A percentile compares a stretch with the other conserved stretches of the same genome.
These are phyloP conservation scores for Eidolon helvum DNA, from an alignment of 2,113 vertebrate species.

Conservation along the genomic window DNA sequence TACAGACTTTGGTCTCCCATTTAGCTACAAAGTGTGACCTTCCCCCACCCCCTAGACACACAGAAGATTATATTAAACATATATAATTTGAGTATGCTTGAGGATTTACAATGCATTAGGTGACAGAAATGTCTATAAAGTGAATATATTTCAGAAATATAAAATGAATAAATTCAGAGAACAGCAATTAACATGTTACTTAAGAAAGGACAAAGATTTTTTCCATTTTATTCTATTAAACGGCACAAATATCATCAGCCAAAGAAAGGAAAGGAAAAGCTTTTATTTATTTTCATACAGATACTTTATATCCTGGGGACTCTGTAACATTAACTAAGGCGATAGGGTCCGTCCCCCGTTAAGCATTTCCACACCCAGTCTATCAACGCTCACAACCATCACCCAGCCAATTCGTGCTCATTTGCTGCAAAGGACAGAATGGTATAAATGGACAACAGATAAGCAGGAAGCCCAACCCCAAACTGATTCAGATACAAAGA, in stretches of 20 bases:
- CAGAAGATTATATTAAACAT: constrained; percentile 2
- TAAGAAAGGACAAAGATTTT: constrained; percentile 21
- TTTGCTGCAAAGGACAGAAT: background rate
- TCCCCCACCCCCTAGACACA: background rate
- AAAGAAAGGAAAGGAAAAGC: constrained; percentile 56
- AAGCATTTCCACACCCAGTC: background rate
- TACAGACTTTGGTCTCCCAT: background rate
- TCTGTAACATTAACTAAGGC: constrained; percentile 60
- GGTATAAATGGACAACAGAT: constrained; percentile 32
- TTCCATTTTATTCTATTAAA: constrained; percentile 59
- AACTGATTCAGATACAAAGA: constrained; percentile 58
- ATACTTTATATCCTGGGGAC: constrained; percentile 63
- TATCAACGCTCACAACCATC: background rate
- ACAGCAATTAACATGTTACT: constrained; percentile 31
- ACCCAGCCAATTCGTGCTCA: background rate
- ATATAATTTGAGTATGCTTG: constrained; percentile 15
- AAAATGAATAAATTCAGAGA: constrained; percentile 28
- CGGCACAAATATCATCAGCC: constrained; percentile 30
- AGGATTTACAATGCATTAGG: background rate
- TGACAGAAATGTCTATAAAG: constrained; percentile 16
- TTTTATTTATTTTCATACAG: constrained; percentile 62
- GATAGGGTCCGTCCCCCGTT: constrained; percentile 36
- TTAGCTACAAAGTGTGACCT: background rate
- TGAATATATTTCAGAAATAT: constrained; percentile 41
- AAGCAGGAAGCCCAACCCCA: constrained; percentile 41